Conservation (phyloP, 1,140 invertebrate species). For the Cecropterus lyciades region DNA sequence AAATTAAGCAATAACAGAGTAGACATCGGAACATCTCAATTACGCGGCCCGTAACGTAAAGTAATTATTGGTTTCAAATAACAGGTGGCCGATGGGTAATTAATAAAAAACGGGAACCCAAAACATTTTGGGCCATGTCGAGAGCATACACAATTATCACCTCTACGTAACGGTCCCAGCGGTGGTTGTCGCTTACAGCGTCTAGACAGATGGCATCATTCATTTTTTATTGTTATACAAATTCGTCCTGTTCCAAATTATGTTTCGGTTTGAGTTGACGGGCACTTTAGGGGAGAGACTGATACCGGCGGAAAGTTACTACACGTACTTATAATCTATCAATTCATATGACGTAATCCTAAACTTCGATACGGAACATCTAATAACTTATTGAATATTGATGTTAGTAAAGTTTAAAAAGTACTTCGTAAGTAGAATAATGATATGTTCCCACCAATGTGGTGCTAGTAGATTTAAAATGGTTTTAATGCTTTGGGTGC, state of each 20-base stretch:
- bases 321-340: too few relatives aligned
- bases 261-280: slow-evolving; percentile 11
- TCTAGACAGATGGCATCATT: slow-evolving; percentile 34
- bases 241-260: slow-evolving; percentile 25
- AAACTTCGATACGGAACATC: too few relatives aligned
- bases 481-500: too few relatives aligned
- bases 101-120: slow-evolving; percentile 36
- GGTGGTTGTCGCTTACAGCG: slow-evolving; percentile 6
- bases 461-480: too few relatives aligned
- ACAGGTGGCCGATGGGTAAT: slow-evolving; percentile 45
- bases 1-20: slow-evolving; percentile 45
- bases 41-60: slow-evolving; percentile 37
- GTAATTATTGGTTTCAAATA: slow-evolving; percentile 46
- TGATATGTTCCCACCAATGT: too few relatives aligned
- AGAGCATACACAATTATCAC: slow-evolving; percentile 23
- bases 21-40: slow-evolving; percentile 47
- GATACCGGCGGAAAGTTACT: background rate
- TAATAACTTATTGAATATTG: too few relatives aligned
- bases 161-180: slow-evolving; percentile 16
- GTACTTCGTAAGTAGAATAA: too few relatives aligned
- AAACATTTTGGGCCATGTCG: slow-evolving; percentile 16
- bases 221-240: slow-evolving; percentile 35
- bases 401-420: too few relatives aligned
- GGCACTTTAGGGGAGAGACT: too few relatives aligned
- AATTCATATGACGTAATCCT: too few relatives aligned